A percentile compares a stretch with the other conserved stretches of the same genome.
phyloP scores from a whole-genome alignment of 2,113 vertebrate genomes.

The Procavia capensis region DNA sequence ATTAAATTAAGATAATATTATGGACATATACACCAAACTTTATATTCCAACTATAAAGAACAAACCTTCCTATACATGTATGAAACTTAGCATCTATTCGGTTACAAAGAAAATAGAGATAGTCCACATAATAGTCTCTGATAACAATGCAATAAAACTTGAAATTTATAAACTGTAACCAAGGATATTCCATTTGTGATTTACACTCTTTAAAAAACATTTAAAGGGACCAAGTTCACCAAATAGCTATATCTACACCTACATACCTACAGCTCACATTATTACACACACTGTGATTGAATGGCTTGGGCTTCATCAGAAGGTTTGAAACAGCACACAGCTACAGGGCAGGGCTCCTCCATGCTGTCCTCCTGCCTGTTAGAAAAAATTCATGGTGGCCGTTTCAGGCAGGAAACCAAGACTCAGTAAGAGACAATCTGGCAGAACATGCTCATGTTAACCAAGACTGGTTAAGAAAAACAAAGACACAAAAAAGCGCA shows the following conservation, averaged over 20 bases:
- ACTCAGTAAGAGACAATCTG: constrained; percentile 56
- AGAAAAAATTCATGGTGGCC: background rate
- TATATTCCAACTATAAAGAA: background rate
- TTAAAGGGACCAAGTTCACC: background rate
- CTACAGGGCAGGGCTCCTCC: accelerated
- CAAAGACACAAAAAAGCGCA: constrained; percentile 36
- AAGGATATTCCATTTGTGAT: background rate
- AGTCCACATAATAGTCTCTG: background rate
- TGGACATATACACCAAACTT: too few species aligned
- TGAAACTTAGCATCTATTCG: background rate
- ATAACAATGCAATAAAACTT: background rate
- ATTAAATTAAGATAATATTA: too few species aligned
- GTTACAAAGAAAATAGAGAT: background rate
- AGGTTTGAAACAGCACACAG: accelerated
- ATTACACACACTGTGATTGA: constrained; percentile 24
- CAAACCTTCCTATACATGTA: background rate
- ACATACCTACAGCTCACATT: accelerated
- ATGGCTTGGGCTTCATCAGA: background rate
- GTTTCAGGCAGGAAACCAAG: background rate
- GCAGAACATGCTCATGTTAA: background rate
- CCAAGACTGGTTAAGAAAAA: constrained; percentile 70
- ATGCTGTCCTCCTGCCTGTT: accelerated
- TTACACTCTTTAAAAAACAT: background rate
- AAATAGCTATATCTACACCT: background rate
- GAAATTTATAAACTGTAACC: background rate